Evolutionary conservation across 2,888 invertebrate species (phyloP).

Genomic region (Macrosoma leucophasiata): DNA sequence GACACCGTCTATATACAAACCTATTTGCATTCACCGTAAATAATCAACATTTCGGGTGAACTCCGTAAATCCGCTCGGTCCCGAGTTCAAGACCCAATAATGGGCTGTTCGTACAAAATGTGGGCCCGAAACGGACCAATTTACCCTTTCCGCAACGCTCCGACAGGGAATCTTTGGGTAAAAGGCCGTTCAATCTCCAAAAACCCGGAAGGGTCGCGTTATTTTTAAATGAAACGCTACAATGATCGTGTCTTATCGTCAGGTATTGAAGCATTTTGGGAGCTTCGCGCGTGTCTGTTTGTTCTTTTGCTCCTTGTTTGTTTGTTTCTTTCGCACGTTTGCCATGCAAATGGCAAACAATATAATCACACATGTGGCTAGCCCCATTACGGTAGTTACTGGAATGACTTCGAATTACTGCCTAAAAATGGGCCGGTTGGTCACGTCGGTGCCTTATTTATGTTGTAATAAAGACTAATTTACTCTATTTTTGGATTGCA

Average conservation of each 20-base stretch:
- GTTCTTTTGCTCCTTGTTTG: too few relatives aligned
- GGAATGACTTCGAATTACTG: too few relatives aligned
- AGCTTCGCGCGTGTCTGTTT: background rate
- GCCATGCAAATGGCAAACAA: too few relatives aligned
- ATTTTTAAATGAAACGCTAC: constrained; percentile 38
- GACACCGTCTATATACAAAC: too few relatives aligned
- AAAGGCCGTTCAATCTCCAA: constrained; percentile 47
- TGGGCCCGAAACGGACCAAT: constrained; percentile 47
- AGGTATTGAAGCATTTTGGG: background rate
- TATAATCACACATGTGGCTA: too few relatives aligned
- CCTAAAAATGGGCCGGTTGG: too few relatives aligned
- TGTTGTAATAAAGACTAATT: too few relatives aligned
- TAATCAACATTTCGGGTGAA: constrained; percentile 14
- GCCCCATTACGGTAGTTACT: too few relatives aligned
- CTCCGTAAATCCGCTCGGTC: constrained; percentile 16
- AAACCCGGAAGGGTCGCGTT: constrained; percentile 39
- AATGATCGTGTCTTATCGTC: constrained; percentile 22
- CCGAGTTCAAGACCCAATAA: constrained; percentile 46
- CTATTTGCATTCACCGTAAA: too few relatives aligned
- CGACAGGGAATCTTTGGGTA: constrained; percentile 36
- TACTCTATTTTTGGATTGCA: too few relatives aligned
- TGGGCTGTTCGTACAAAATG: constrained; percentile 45
- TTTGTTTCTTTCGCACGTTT: too few relatives aligned
- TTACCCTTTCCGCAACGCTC: constrained; percentile 43
- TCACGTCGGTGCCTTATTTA: too few relatives aligned